Evolutionary conservation across 2,113 vertebrate genomes (phyloP), one percentile per base, ranked within the genome.

Genomic region (Lophotis ruficrista): DNA sequence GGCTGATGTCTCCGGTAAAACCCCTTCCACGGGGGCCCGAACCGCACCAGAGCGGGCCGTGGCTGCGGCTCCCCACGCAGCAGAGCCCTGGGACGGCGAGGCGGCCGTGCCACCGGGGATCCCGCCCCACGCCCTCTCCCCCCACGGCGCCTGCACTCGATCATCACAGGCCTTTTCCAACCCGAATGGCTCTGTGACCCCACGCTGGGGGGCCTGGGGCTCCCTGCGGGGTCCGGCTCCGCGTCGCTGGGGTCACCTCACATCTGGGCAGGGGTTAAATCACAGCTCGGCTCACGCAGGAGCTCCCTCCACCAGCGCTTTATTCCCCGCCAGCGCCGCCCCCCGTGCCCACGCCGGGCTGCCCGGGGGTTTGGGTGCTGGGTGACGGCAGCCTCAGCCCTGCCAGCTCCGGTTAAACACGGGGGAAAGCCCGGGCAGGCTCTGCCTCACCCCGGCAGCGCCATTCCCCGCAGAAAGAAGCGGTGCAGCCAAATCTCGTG

Each of bases 181-280:
- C 21, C 24, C 4, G 14, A 45, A 47, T 2, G 6, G 23, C 54
- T 73, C 48, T 35, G 41, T 43, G 41, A 43, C 41, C 41, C 41
- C 41, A 43, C 41, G 5, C 15, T 16, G 41, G 41, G 14, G 41
- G 41, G 41, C 41, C 41, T 3, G 1, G 65, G 61, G 22, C 30
- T 50, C 28, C 20, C 37, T 0, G 0, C 7, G 2, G 0, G 33
- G 30, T 27, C 30, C 3, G 4, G 33, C 27, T 27, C 50, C 1
- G 0, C 0, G 1, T 38, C 0, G 0, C 20, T 20, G 30, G 18
- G 23, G 16, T 43, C 70, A 58, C 14, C 58, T 56, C 9, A 1
- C 38, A 22, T 4, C 15, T 2, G 0, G 12, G 53, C 23, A 19
- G 47, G 60, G 25, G 37, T 15, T 24, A 56, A 62, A 86, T 48